Percentiles rank a stretch among this genome's conserved stretches.
Evolutionary conservation across 2,888 invertebrate genomes (phyloP).

Genomic region (Lasioglossum vierecki): DNA sequence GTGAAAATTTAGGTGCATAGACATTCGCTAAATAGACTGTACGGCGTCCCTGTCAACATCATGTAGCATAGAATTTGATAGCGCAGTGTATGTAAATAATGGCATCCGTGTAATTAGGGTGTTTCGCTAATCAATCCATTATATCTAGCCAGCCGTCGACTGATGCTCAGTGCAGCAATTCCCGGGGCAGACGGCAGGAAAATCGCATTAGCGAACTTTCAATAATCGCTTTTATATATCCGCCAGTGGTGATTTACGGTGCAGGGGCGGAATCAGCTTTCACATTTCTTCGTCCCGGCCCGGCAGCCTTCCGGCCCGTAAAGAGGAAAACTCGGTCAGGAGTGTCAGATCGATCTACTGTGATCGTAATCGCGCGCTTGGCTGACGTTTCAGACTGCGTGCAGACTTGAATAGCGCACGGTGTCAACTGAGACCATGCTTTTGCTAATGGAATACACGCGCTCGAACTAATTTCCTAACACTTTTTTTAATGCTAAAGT

Average conservation of each 20-base stretch:
- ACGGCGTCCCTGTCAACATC: background rate
- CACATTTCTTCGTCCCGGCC: slow-evolving; percentile 37
- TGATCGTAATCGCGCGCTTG: slow-evolving; percentile 28
- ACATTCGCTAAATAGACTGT: background rate
- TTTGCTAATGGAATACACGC: slow-evolving; percentile 4
- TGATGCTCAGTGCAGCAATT: slow-evolving; percentile 25
- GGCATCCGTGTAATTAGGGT: slow-evolving; percentile 14
- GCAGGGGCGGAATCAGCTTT: slow-evolving; percentile 42
- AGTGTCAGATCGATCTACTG: slow-evolving; percentile 31
- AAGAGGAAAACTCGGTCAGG: slow-evolving; percentile 29
- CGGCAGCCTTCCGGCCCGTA: slow-evolving; percentile 5
- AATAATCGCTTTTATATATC: slow-evolving; percentile 74
- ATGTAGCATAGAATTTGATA: background rate
- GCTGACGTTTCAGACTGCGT: slow-evolving; percentile 13
- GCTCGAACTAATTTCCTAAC: background rate
- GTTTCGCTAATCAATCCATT: slow-evolving; percentile 22
- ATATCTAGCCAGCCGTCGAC: slow-evolving; percentile 1
- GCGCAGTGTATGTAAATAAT: slow-evolving; percentile 21
- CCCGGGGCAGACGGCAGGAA: slow-evolving; percentile 45
- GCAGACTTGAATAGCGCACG: background rate
- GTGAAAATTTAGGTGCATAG: background rate
- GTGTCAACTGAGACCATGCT: slow-evolving; percentile 7
- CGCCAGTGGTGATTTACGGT: slow-evolving; percentile 51
- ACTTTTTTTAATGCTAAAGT: background rate
- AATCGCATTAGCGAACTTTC: slow-evolving; percentile 78